Base-by-base conservation (phyloP, 2,888 invertebrate genomes). In the Ormyrus thymus region DNA sequence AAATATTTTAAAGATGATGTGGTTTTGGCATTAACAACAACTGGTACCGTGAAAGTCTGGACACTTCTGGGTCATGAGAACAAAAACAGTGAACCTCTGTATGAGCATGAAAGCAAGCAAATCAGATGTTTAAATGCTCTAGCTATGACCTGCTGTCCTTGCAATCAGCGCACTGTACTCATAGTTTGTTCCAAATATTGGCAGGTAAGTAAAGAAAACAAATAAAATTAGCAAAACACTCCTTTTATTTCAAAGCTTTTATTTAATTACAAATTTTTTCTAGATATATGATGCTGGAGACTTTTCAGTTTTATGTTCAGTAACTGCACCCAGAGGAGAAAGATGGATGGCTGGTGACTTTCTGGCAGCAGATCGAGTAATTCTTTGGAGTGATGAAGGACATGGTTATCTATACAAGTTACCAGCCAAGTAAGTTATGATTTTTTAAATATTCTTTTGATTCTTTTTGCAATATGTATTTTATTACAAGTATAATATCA, bases 1-100 rank as follows among this genome's bases (percentile, higher is more conserved):
- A 79, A 59, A 66, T 82, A 71, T 81, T 89, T 89, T 89, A 95
- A 95, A 93, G 98, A 98, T 91, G 98, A 98, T 89, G 98, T 98
- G 1, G 97, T 98, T 0, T 91, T 99, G 83, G 98, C 97, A 1
- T 94, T 98, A 71, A 97, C 98, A 6, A 98, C 98, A 46, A 97
- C 98, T 10, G 98, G 98, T 0, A 97, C 97, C 73, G 98, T 98
- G 0, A 98, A 98, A 92, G 97, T 98, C 0, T 98, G 98, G 98
- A 98, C 98, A 0, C 92, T 98, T 5, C 92, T 95, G 53, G 97
- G 97, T 3, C 95, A 95, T 83, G 98, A 98, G 88, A 95, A 95
- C 86, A 97, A 96, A 84, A 95, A 95, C 85, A 94, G 95, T 0
- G 96, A 97, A 85, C 96, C 96, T 0, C 94, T 98, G 59, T 98